Evolutionary conservation across 1,140 invertebrate genomes (phyloP).

Genomic region (Zaprionus inermis): DNA sequence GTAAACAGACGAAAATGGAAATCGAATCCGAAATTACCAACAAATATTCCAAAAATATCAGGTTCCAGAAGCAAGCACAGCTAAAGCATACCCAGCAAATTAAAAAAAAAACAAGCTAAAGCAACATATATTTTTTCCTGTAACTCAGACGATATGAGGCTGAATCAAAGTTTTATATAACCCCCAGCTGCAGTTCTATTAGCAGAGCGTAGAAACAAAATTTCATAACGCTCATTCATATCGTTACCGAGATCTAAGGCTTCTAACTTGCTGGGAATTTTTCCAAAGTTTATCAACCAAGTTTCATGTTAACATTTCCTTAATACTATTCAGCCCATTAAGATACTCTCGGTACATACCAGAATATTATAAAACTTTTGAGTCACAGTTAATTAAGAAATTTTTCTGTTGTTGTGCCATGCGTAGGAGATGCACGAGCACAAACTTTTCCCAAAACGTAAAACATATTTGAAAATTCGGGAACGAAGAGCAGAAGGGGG

Average conservation of each 20-base stretch:
- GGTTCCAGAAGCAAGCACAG: not conserved
- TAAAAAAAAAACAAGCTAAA: not conserved
- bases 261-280: too few relatives aligned
- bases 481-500: not conserved
- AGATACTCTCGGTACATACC: not conserved
- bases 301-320: not conserved
- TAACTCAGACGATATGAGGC: not conserved
- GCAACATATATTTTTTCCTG: not conserved
- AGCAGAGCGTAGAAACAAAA: not conserved
- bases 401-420: slow-evolving; percentile 1
- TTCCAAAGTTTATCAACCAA: not conserved
- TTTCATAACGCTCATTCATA: not conserved
- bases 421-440: slow-evolving; percentile 11
- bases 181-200: not conserved
- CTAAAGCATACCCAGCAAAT: not conserved
- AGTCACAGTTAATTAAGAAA: slow-evolving; percentile 30
- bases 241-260: not conserved
- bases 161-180: not conserved
- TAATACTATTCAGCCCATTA: not conserved
- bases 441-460: slow-evolving; percentile 16
- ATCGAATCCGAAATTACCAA: not conserved
- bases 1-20: slow-evolving; percentile 10
- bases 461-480: not conserved
- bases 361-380: slow-evolving; percentile 8
- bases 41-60: slow-evolving; percentile 4